A percentile compares a stretch with the other conserved stretches of the same genome.
These are phyloP conservation scores for Anguilla obscura DNA, from an alignment of 2,797 vertebrate species.

Conservation along the genomic window DNA sequence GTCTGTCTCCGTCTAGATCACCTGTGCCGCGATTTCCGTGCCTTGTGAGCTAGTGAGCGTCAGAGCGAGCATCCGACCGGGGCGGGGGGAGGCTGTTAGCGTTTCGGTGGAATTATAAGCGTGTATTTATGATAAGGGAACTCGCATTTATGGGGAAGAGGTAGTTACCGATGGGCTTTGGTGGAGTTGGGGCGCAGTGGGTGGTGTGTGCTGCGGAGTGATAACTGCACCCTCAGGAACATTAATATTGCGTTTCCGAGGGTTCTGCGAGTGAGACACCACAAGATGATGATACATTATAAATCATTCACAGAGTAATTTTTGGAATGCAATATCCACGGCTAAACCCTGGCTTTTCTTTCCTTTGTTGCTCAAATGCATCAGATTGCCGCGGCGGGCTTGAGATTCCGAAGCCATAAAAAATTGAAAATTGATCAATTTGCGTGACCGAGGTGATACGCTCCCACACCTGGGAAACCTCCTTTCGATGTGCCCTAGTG, in stretches of 20 bases:
- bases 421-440: constrained; percentile 78
- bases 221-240: constrained; percentile 68
- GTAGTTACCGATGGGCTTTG: constrained; percentile 48
- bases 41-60: background rate
- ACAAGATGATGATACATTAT: constrained; percentile 68
- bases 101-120: constrained; percentile 39
- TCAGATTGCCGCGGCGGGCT: constrained; percentile 47
- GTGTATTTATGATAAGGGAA: constrained; percentile 47
- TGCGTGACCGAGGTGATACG: constrained; percentile 57
- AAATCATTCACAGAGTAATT: constrained; percentile 78
- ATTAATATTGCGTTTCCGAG: constrained; percentile 66
- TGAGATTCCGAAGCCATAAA: constrained; percentile 65
- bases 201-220: constrained; percentile 34
- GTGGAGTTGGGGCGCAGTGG: constrained; percentile 46
- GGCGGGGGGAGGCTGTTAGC: constrained; percentile 24
- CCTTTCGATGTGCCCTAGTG: constrained; percentile 43
- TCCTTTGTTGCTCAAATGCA: constrained; percentile 64
- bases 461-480: constrained; percentile 45
- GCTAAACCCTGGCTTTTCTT: constrained; percentile 68
- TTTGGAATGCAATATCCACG: constrained; percentile 72
- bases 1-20: constrained; percentile 16
- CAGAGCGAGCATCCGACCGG: background rate
- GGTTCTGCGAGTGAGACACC: constrained; percentile 62
- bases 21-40: background rate
- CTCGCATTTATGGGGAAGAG: constrained; percentile 32